Percentiles rank a stretch among this genome's conserved stretches.
Evolutionary conservation across 2,888 invertebrate genomes (phyloP).

Genomic region (Scelioninae gen. 1): DNA sequence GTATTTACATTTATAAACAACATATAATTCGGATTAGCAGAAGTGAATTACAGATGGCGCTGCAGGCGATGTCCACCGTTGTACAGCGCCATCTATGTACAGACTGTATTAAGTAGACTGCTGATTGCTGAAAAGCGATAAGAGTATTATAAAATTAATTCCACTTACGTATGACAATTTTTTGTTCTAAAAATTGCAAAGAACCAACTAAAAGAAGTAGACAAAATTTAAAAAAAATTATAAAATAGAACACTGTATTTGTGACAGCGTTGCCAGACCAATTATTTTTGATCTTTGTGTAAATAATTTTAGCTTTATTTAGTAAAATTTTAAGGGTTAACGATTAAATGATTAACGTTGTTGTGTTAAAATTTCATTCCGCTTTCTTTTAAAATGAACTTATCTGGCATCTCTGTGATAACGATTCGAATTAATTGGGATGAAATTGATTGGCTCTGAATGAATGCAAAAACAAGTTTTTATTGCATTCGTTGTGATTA

Average conservation of each 20-base stretch:
- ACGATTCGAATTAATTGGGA: constrained; percentile 6
- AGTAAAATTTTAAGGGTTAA: constrained; percentile 30
- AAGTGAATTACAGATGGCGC: constrained; percentile 14
- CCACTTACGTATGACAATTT: constrained; percentile 59
- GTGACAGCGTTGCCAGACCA: constrained; percentile 41
- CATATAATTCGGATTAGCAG: neutral
- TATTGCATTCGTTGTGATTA: neutral
- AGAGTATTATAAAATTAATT: constrained; percentile 72
- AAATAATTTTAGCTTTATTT: constrained; percentile 45
- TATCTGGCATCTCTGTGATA: constrained; percentile 64
- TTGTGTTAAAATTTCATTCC: constrained; percentile 4
- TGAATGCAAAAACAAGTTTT: neutral
- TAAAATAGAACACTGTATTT: neutral
- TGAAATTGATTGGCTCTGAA: neutral
- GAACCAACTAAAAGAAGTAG: constrained; percentile 20
- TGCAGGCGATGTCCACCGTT: constrained; percentile 27
- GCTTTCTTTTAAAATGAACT: constrained; percentile 12
- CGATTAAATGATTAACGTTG: neutral
- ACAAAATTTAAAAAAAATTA: constrained; percentile 15
- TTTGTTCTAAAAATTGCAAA: constrained; percentile 7
- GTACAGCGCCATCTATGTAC: constrained; percentile 70
- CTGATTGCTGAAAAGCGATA: constrained; percentile 70
- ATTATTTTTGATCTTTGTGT: constrained; percentile 21
- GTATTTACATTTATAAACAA: too few relatives aligned
- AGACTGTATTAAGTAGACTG: constrained; percentile 75